phyloP scores from a whole-genome alignment of 2,797 vertebrate genomes.

The Galagoides demidoff region DNA sequence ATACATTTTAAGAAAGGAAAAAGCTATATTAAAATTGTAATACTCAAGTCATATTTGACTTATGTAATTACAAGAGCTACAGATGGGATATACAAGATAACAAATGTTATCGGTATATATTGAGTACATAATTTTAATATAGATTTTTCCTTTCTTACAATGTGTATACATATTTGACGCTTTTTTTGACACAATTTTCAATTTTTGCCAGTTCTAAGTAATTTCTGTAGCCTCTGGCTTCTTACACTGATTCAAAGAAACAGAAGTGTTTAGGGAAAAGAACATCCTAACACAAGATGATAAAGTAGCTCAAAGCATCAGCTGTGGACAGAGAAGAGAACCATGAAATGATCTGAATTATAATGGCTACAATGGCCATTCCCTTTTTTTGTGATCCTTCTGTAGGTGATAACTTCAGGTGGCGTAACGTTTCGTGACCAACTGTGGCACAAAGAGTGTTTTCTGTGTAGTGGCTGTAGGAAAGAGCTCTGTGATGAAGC shows the following conservation, averaged over 20 bases:
- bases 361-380: background rate
- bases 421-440: slow-evolving; percentile 94
- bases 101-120: no score
- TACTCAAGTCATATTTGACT: no score
- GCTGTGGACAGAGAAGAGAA: background rate
- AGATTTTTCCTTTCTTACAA: no score
- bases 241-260: background rate
- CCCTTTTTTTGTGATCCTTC: slow-evolving; percentile 61
- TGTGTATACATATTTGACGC: no score
- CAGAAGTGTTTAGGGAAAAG: background rate
- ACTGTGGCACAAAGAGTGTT: slow-evolving; percentile 97
- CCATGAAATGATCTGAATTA: background rate
- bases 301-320: background rate
- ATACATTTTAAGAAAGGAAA: no score
- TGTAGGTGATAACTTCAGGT: slow-evolving; percentile 93
- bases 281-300: background rate
- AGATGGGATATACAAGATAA: no score
- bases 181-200: background rate
- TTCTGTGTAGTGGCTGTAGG: slow-evolving; percentile 94
- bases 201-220: background rate
- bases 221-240: background rate
- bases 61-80: no score
- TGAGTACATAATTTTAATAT: no score
- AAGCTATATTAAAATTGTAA: no score
- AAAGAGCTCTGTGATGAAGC: slow-evolving; percentile 93